These are phyloP conservation scores for Kryptolebias ocellatus DNA, from an alignment of 2,797 vertebrate genomes.

Conservation along the genomic window DNA sequence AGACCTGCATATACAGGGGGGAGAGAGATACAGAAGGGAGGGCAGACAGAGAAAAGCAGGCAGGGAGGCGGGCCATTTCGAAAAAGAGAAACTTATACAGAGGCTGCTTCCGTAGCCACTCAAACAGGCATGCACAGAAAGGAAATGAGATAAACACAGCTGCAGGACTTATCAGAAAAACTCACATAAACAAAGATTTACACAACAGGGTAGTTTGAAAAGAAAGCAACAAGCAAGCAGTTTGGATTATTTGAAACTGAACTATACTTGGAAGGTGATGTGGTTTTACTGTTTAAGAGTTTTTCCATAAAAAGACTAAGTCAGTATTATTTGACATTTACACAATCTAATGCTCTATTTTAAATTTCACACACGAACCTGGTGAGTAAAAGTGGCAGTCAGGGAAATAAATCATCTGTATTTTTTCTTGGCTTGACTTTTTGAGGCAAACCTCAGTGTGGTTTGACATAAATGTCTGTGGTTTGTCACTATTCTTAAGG, in stretches of 20 bases:
- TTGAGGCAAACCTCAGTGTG: conserved; percentile 62
- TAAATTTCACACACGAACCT: conserved; percentile 16
- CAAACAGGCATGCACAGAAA: conserved; percentile 40
- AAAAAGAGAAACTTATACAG: conserved; percentile 36
- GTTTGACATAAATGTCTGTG: conserved; percentile 54
- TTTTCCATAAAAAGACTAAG: conserved; percentile 6
- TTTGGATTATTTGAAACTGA: conserved; percentile 14
- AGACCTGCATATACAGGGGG: conserved; percentile 85
- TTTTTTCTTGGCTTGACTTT: conserved; percentile 40
- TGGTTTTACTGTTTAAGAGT: conserved; percentile 3
- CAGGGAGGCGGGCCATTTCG: conserved; percentile 44
- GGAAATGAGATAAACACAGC: conserved; percentile 24
- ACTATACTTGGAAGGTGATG: background rate
- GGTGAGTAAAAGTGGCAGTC: conserved; percentile 28
- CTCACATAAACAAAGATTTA: conserved; percentile 31
- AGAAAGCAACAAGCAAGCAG: conserved; percentile 38
- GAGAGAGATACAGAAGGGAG: conserved; percentile 63
- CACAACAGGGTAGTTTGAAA: conserved; percentile 33
- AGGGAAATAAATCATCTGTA: conserved; percentile 45
- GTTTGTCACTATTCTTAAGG: conserved; percentile 61
- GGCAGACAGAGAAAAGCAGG: conserved; percentile 57
- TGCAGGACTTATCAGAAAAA: conserved; percentile 25
- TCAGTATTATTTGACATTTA: conserved; percentile 21
- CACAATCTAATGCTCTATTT: conserved; percentile 14
- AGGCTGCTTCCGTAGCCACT: conserved; percentile 18